A percentile compares a stretch with the other conserved stretches of the same genome.
Conservation (phyloP, 2,888 invertebrate species). For the Cheilosia variabilis region DNA sequence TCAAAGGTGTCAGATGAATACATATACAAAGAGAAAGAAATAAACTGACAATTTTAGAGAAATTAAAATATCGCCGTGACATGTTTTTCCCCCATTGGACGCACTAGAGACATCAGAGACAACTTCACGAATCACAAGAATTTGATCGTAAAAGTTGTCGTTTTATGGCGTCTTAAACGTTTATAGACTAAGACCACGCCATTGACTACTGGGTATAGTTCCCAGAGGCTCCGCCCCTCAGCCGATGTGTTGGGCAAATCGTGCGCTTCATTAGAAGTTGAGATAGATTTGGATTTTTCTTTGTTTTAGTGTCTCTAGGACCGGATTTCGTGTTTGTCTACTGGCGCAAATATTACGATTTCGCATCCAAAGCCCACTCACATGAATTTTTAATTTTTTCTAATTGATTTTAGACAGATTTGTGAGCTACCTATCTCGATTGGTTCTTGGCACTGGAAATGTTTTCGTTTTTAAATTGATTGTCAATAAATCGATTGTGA, state of each 20-base stretch:
- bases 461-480: background rate
- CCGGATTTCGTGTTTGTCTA: constrained; percentile 14
- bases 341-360: constrained; percentile 53
- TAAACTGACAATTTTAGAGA: constrained; percentile 22
- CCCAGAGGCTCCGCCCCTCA: background rate
- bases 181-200: constrained; percentile 26
- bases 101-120: background rate
- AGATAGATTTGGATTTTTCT: too few relatives aligned
- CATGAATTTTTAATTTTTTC: constrained; percentile 36
- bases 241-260: constrained; percentile 18
- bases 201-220: constrained; percentile 31
- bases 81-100: constrained; percentile 9
- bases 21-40: background rate
- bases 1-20: constrained; percentile 33
- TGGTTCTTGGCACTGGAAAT: background rate
- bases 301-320: background rate
- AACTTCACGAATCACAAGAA: constrained; percentile 16
- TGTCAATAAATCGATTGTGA: background rate
- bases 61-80: constrained; percentile 43
- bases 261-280: constrained; percentile 18
- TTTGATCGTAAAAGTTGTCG: constrained; percentile 25
- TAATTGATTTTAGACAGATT: background rate
- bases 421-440: background rate
- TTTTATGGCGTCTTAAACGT: constrained; percentile 50
- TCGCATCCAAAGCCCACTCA: constrained; percentile 35